phyloP scores from a whole-genome alignment of 2,888 invertebrate species.

The Dilophus febrilis region DNA sequence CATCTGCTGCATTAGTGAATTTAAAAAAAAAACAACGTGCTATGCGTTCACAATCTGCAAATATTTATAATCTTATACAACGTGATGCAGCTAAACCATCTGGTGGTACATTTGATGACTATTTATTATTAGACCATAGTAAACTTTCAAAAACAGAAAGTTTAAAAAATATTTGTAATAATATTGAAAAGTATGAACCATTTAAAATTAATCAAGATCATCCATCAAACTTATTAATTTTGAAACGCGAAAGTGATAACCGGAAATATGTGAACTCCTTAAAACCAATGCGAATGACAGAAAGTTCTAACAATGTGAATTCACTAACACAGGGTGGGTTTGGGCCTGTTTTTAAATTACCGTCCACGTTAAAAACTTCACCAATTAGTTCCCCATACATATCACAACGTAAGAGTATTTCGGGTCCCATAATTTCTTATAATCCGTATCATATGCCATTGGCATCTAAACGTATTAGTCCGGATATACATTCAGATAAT shows the following conservation, averaged over 20 bases:
- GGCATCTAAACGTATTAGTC: slow-evolving; percentile 31
- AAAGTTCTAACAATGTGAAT: slow-evolving; percentile 16
- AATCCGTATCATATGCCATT: slow-evolving; percentile 39
- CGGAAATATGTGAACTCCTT: too few relatives aligned
- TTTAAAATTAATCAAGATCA: slow-evolving; percentile 16
- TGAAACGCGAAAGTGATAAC: slow-evolving; percentile 22
- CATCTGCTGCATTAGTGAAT: slow-evolving; percentile 25
- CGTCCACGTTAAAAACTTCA: slow-evolving; percentile 17
- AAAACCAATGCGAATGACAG: too few relatives aligned
- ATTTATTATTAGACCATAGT: slow-evolving; percentile 33
- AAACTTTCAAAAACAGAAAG: slow-evolving; percentile 41
- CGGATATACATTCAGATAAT: slow-evolving; percentile 32
- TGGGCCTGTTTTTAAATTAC: slow-evolving; percentile 26
- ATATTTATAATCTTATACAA: slow-evolving; percentile 61
- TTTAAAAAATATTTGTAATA: slow-evolving; percentile 43
- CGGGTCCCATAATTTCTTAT: slow-evolving; percentile 11
- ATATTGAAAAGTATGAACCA: slow-evolving; percentile 16
- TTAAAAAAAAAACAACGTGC: slow-evolving; percentile 58
- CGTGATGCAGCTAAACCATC: slow-evolving; percentile 35
- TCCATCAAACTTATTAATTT: slow-evolving; percentile 20
- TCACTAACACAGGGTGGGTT: not conserved
- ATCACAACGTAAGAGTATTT: slow-evolving; percentile 21
- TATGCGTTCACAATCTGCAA: slow-evolving; percentile 66
- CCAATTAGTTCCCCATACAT: slow-evolving; percentile 12
- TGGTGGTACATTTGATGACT: slow-evolving; percentile 36